These are phyloP conservation scores for Nephrocerus scutellatus DNA, from an alignment of 2,888 invertebrate genomes.

Conservation along the genomic window DNA sequence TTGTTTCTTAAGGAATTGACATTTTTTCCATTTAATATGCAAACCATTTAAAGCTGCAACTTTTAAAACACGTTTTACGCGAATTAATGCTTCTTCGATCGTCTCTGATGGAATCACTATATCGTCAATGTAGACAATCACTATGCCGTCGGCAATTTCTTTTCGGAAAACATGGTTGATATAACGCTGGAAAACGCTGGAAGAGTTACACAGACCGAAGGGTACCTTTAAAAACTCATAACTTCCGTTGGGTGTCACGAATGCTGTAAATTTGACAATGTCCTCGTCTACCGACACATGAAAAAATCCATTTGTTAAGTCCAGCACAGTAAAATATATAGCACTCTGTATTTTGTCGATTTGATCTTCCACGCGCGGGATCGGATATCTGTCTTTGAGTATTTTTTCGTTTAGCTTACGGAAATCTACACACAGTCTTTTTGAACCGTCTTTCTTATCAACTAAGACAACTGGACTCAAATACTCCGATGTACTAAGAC, in stretches of 20 bases:
- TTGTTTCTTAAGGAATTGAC: conserved; percentile 1
- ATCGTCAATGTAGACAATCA: conserved; percentile 3
- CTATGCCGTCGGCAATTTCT: background rate
- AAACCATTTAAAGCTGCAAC: conserved; percentile 1
- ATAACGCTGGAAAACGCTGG: conserved; percentile 1
- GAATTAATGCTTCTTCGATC: background rate
- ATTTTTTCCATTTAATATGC: conserved; percentile 1
- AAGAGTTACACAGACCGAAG: conserved; percentile 1
- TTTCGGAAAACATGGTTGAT: conserved; percentile 1
- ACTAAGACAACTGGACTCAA: conserved; percentile 6
- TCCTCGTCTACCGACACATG: background rate
- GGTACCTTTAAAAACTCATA: conserved; percentile 2
- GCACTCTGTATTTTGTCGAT: conserved; percentile 3
- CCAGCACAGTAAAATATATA: conserved; percentile 3
- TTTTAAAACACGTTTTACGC: background rate
- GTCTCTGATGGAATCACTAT: conserved; percentile 4
- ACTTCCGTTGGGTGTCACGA: background rate
- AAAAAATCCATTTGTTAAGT: conserved; percentile 6
- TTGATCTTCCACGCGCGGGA: conserved; percentile 7
- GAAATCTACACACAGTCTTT: conserved; percentile 8
- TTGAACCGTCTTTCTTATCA: conserved; percentile 5
- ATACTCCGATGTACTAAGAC: conserved; percentile 4
- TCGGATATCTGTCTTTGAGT: conserved; percentile 6
- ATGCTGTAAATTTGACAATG: conserved; percentile 1
- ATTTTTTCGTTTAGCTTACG: conserved; percentile 6